Conservation (phyloP, 2,797 vertebrate species). For the Knipowitschia caucasica region DNA sequence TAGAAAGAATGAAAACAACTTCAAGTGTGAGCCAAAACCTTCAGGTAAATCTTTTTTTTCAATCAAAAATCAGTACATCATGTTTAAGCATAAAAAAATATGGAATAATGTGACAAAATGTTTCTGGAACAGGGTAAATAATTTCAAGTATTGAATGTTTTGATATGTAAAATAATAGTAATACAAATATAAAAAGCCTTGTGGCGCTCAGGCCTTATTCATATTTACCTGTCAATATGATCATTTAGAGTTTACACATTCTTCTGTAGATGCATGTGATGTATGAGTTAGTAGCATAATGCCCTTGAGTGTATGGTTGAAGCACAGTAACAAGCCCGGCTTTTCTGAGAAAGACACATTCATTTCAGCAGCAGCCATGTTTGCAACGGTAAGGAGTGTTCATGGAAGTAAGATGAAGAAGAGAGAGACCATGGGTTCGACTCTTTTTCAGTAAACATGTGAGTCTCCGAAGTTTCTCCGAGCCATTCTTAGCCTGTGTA, state of each 20-base stretch:
- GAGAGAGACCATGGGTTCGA: constrained; percentile 42
- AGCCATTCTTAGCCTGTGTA: no score
- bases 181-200: no score
- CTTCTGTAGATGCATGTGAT: not conserved
- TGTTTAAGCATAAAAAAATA: not conserved
- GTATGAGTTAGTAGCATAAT: not conserved
- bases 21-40: constrained; percentile 12
- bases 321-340: constrained; percentile 54
- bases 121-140: not conserved
- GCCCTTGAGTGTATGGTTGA: constrained; percentile 9
- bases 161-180: not conserved
- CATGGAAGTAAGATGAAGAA: constrained; percentile 55
- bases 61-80: not conserved
- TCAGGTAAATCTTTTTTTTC: constrained; percentile 15
- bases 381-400: constrained; percentile 63
- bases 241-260: not conserved
- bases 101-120: not conserved
- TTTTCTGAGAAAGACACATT: constrained; percentile 71
- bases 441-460: constrained; percentile 60
- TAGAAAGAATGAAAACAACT: constrained; percentile 47
- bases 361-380: constrained; percentile 80
- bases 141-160: not conserved
- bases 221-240: not conserved
- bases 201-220: no score
- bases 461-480: constrained; percentile 35